phyloP scores from a whole-genome alignment of 2,113 vertebrate genomes.

The Marmota flaviventris region DNA sequence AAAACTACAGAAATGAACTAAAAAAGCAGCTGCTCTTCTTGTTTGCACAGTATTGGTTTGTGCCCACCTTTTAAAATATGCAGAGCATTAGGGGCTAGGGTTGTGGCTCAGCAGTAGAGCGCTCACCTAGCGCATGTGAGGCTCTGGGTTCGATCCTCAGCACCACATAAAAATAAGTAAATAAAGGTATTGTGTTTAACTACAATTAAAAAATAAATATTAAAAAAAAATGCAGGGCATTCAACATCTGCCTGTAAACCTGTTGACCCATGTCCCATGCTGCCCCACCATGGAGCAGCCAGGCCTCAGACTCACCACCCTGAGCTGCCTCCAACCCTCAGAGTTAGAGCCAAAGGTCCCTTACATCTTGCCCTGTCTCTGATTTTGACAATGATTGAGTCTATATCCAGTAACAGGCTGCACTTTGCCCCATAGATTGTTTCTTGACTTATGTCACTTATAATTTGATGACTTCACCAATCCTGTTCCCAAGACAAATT shows the following conservation, averaged over 20 bases:
- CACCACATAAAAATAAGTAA: too few species aligned
- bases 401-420: background rate
- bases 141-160: too few species aligned
- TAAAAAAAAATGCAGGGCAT: too few species aligned
- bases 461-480: background rate
- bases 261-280: rapidly evolving
- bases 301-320: background rate
- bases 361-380: background rate
- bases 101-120: too few species aligned
- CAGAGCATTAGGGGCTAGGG: too few species aligned
- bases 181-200: too few species aligned
- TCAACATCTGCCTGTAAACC: background rate
- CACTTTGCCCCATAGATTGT: background rate
- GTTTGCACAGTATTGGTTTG: background rate
- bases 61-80: background rate
- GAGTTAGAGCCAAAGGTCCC: background rate
- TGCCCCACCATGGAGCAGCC: rapidly evolving
- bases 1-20: background rate
- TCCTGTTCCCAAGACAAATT: background rate
- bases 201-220: too few species aligned
- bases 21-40: background rate
- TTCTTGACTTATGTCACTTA: background rate
- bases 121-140: too few species aligned
- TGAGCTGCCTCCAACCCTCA: background rate
- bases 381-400: background rate